Evolutionary conservation across 2,888 invertebrate genomes (phyloP).

Genomic region (Cybosia mesomella): DNA sequence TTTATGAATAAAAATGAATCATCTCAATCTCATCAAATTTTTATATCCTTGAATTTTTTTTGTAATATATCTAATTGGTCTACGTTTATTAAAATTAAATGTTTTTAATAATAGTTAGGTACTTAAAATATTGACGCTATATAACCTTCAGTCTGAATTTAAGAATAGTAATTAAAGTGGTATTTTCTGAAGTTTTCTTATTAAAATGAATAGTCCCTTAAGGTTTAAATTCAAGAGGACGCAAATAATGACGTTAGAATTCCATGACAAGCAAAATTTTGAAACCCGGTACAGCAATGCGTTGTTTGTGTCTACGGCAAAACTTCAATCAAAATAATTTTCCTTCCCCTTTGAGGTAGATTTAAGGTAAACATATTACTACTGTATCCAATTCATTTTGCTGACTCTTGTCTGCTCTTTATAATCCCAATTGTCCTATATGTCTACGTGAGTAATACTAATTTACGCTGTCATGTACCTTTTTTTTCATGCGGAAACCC

Average conservation of each 20-base stretch:
- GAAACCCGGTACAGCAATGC: conserved; percentile 64
- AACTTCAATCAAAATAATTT: background rate
- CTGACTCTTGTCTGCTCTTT: background rate
- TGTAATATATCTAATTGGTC: background rate
- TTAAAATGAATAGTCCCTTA: conserved; percentile 48
- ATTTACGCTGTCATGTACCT: background rate
- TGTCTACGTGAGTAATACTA: background rate
- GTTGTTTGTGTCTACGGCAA: conserved; percentile 21
- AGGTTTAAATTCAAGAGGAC: conserved; percentile 35
- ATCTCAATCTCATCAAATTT: no score
- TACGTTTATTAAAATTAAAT: background rate
- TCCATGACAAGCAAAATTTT: conserved; percentile 39
- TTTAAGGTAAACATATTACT: background rate
- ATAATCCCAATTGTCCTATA: background rate
- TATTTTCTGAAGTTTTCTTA: conserved; percentile 31
- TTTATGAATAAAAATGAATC: no score
- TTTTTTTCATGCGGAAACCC: no score
- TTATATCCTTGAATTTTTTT: no score
- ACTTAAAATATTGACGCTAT: conserved; percentile 11
- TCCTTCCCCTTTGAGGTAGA: background rate
- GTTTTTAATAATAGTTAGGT: background rate
- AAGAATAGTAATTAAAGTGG: conserved; percentile 29
- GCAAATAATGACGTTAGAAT: conserved; percentile 54
- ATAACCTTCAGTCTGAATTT: conserved; percentile 26
- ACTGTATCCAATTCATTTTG: background rate